Evolutionary conservation across 2,113 vertebrate species (phyloP), one percentile per base, ranked within the genome.

Genomic region (Garra rufa): DNA sequence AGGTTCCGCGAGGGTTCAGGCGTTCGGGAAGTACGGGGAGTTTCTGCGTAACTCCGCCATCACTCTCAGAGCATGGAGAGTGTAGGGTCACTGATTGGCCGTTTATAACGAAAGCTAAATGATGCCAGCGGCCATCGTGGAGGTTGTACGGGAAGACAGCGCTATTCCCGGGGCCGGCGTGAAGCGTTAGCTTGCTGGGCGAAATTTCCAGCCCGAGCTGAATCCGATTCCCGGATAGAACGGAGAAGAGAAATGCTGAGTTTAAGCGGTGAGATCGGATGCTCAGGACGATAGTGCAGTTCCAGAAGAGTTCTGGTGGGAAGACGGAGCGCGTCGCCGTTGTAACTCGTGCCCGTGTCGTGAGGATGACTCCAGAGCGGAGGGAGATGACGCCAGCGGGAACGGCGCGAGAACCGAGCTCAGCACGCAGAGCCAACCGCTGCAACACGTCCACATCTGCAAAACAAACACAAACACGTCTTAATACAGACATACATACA

Each of bases 381-480:
- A 97, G 97, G 6, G 97, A 96, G 89, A 98, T 98, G 93, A 99
- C 94, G 79, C 98, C 98, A 89, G 93, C 91, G 88, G 96, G 96
- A 92, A 94, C 90, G 0, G 92, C 88, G 61, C 92, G 84, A n/a
- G 89, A 95, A 17, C 93, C 91, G 92, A 96, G 96, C 78, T 96
- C 96, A 94, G 95, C 94, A 89, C 94, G 95, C 92, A 99, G 96
- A 92, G 97, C 97, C 95, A 99, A 92, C 90, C 87, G 95, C 89
- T 97, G 97, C 91, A 99, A 96, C 91, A 99, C 94, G 70, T 99
- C 97, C 95, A 97, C 97, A 98, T 98, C 98, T 99, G 88, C 82
- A 93, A 92, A 61, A 83, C 76, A 81, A 76, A 46, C 24, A 19
- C 44, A 69, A 69, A 38, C 9, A 50, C 44, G 34, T 21, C 11